These are phyloP conservation scores for Apoda limacodes DNA, from an alignment of 2,888 invertebrate genomes.

Conservation along the genomic window DNA sequence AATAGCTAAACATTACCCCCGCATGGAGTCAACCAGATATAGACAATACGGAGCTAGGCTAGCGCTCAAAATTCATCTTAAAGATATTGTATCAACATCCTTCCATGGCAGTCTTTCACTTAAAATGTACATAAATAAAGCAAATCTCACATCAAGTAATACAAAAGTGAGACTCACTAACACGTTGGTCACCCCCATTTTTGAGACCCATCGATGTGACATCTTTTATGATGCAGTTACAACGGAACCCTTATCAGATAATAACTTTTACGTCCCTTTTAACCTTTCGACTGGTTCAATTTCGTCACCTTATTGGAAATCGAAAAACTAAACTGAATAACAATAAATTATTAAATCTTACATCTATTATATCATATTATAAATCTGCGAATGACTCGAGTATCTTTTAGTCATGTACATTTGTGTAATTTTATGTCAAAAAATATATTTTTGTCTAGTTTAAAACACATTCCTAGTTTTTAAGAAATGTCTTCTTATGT, in stretches of 20 bases:
- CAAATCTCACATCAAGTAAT: conserved; percentile 45
- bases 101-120: conserved; percentile 63
- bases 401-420: conserved; percentile 60
- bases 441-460: conserved; percentile 68
- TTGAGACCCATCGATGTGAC: conserved; percentile 43
- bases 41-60: conserved; percentile 35
- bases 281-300: conserved; percentile 65
- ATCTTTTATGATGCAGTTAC: conserved; percentile 37
- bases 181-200: conserved; percentile 58
- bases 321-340: conserved; percentile 68
- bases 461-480: conserved; percentile 51
- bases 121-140: conserved; percentile 65
- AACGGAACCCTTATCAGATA: conserved; percentile 56
- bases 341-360: conserved; percentile 70
- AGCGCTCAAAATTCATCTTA: conserved; percentile 50
- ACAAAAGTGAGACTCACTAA: conserved; percentile 46
- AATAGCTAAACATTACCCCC: too few relatives aligned
- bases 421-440: conserved; percentile 64
- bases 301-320: conserved; percentile 64
- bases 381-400: conserved; percentile 62
- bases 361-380: conserved; percentile 60
- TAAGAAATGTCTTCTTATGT: too few relatives aligned
- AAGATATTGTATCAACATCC: conserved; percentile 52
- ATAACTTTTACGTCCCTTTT: conserved; percentile 66
- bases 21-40: conserved; percentile 12